Conservation (phyloP, 2,113 vertebrate genomes). For the Cyanoramphus novaezelandiae region DNA sequence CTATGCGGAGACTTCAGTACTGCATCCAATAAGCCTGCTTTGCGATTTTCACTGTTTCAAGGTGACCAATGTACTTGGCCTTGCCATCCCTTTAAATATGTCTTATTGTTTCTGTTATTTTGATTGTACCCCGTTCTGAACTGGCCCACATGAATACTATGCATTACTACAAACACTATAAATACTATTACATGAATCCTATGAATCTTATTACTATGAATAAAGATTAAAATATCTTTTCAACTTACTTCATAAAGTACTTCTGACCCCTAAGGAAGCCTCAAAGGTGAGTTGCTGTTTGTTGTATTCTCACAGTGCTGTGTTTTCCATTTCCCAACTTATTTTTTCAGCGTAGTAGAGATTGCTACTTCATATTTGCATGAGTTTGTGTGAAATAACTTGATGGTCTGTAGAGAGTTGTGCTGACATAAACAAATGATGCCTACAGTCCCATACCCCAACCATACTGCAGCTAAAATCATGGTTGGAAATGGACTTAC, state of each 20-base stretch:
- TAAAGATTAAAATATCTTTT: neutral
- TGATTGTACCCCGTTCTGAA: neutral
- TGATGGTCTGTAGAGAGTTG: neutral
- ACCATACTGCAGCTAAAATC: neutral
- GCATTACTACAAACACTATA: neutral
- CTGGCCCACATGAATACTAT: neutral
- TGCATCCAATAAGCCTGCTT: neutral
- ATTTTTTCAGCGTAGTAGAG: neutral
- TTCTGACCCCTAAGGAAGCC: neutral
- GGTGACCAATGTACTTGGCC: neutral
- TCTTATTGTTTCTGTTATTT: neutral
- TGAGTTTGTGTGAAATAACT: neutral
- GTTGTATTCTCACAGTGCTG: neutral
- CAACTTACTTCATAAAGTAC: neutral
- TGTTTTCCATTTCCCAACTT: neutral
- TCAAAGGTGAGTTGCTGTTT: neutral
- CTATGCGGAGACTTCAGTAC: neutral
- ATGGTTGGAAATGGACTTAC: neutral
- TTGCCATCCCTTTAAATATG: neutral
- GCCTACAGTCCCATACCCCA: neutral
- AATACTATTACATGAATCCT: neutral
- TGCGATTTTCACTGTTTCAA: neutral
- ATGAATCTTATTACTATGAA: neutral
- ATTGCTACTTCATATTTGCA: neutral
- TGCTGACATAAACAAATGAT: neutral